These are phyloP conservation scores for Hyposmocoma kahamanoa DNA, from an alignment of 1,140 invertebrate species.

Conservation along the genomic window DNA sequence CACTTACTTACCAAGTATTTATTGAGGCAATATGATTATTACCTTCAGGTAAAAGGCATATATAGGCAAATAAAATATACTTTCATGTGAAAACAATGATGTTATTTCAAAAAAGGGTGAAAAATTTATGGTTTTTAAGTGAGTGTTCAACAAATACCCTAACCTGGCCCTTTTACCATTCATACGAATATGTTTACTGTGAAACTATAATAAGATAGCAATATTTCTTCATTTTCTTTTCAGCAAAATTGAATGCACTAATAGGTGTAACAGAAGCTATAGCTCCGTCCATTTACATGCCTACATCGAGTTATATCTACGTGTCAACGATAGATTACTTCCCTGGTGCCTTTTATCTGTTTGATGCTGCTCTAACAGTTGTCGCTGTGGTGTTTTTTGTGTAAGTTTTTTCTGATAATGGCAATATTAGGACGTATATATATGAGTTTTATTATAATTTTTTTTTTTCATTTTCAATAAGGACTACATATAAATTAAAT, in stretches of 20 bases:
- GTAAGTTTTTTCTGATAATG: constrained; percentile 38
- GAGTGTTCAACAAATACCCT: no score
- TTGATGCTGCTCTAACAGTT: constrained; percentile 62
- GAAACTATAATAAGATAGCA: no score
- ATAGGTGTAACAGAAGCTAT: constrained; percentile 74
- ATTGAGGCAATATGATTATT: no score
- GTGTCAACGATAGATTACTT: constrained; percentile 64
- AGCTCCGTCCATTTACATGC: constrained; percentile 71
- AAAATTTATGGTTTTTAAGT: no score
- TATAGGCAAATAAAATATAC: no score
- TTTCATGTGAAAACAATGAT: no score
- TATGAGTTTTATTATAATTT: neutral
- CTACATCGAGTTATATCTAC: constrained; percentile 73
- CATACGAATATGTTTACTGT: no score
- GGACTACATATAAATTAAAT: neutral
- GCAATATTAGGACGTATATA: neutral
- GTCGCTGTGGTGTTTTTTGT: constrained; percentile 55
- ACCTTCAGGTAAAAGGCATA: no score
- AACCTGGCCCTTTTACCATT: no score
- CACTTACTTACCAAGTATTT: no score
- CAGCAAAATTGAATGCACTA: constrained; percentile 74
- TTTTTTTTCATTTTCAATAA: neutral
- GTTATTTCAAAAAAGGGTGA: no score
- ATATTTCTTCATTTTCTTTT: no score
- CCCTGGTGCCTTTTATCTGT: constrained; percentile 72